Conservation (phyloP, 2,113 vertebrate species). For the Camarhynchus parvulus region DNA sequence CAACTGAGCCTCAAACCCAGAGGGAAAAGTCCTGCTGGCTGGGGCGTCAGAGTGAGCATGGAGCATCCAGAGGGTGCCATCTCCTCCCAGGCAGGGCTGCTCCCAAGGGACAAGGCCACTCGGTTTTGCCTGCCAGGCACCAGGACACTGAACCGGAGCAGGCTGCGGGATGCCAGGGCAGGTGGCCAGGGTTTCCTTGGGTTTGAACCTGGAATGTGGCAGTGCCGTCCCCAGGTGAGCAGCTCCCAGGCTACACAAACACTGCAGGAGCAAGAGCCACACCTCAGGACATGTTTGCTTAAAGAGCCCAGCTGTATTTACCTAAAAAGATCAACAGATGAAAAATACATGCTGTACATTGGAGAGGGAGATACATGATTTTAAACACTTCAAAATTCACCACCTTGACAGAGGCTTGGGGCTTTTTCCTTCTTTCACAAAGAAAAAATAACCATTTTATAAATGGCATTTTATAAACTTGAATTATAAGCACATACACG, state of each 20-base stretch:
- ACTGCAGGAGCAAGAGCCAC: background rate
- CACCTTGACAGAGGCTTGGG: background rate
- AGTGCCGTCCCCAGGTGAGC: background rate
- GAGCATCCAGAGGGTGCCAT: background rate
- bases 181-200: background rate
- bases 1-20: background rate
- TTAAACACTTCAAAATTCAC: background rate
- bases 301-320: background rate
- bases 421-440: background rate
- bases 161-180: background rate
- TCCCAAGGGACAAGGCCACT: background rate
- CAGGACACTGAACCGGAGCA: rapidly evolving
- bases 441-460: background rate
- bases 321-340: background rate
- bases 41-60: background rate
- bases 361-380: background rate
- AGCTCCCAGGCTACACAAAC: background rate
- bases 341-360: background rate
- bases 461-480: background rate
- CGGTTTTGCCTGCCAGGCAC: background rate
- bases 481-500: background rate
- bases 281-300: background rate
- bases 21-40: background rate
- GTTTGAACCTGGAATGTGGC: background rate
- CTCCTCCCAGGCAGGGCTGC: background rate